Conservation (phyloP, 2,888 invertebrate species). For the Rhagonycha fulva region DNA sequence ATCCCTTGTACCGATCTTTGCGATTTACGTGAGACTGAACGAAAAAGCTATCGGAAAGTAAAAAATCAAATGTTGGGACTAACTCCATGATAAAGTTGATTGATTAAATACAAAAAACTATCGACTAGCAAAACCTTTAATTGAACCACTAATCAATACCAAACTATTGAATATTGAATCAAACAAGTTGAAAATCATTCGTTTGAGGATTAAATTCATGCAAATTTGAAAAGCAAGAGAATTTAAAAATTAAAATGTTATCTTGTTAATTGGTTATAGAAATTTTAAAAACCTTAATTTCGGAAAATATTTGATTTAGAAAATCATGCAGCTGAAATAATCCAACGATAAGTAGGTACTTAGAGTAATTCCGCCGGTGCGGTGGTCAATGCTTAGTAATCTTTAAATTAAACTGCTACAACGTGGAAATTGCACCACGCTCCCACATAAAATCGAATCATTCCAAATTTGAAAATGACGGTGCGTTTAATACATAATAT, state of each 20-base stretch:
- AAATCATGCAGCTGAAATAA: neutral
- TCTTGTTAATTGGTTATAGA: too few species aligned
- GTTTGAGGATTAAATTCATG: neutral
- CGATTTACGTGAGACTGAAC: neutral
- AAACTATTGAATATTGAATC: neutral
- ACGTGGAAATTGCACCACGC: neutral
- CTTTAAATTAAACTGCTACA: neutral
- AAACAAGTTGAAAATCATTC: neutral
- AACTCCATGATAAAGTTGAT: neutral
- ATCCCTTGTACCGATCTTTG: neutral
- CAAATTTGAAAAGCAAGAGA: too few species aligned
- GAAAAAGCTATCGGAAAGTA: neutral
- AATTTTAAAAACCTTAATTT: too few species aligned
- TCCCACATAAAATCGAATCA: neutral
- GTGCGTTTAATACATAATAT: neutral
- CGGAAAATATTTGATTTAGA: neutral
- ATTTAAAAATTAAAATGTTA: too few species aligned
- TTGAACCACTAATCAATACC: neutral
- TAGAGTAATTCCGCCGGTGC: neutral
- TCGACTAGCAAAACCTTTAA: neutral
- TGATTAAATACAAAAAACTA: neutral
- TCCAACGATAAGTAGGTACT: neutral
- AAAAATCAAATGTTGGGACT: neutral
- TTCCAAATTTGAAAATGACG: neutral
- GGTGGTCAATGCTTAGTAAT: neutral